Evolutionary conservation across 1,140 invertebrate species (phyloP).

Genomic region (Sarcophaga peregrina): DNA sequence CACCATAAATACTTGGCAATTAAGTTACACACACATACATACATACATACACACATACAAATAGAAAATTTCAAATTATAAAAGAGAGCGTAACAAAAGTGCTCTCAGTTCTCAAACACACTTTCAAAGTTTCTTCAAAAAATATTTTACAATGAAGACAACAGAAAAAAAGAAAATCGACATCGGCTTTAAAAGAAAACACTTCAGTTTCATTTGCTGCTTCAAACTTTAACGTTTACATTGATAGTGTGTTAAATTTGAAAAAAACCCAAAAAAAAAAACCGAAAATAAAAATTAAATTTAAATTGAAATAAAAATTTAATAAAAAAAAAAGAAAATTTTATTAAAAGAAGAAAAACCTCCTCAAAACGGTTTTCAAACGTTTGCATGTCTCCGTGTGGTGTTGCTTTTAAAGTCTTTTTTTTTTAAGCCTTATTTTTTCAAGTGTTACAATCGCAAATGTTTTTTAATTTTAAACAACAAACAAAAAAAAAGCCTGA

Average conservation of each 20-base stretch:
- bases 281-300: no score
- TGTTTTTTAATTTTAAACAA: neutral
- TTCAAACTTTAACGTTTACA: neutral
- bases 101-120: no score
- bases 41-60: no score
- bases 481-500: neutral
- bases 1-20: neutral
- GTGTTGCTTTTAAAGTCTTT: neutral
- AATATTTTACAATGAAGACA: neutral
- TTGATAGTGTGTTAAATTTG: neutral
- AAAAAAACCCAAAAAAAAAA: neutral
- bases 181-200: neutral
- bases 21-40: no score
- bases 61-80: no score
- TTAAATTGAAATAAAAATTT: no score
- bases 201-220: neutral
- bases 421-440: neutral
- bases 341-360: neutral
- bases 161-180: neutral
- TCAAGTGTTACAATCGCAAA: slow-evolving; percentile 8
- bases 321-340: no score
- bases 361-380: neutral
- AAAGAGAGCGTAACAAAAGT: no score
- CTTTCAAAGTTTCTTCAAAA: slow-evolving; percentile 10
- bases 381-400: neutral